phyloP scores from a whole-genome alignment of 2,888 invertebrate genomes.

The Lumbricus terrestris region DNA sequence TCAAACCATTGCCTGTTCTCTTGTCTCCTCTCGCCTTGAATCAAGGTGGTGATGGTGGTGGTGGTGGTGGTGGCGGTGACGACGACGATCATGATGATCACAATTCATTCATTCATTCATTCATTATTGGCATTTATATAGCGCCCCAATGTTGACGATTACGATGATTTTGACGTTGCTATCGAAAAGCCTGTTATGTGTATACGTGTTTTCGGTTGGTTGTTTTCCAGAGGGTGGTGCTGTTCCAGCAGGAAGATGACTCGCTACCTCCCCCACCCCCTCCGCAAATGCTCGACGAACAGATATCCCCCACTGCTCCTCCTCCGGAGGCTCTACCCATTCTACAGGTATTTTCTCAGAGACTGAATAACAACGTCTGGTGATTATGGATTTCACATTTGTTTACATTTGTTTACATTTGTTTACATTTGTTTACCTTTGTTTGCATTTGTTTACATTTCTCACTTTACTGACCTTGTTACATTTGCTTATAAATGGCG shows the following conservation, averaged over 20 bases:
- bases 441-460: neutral
- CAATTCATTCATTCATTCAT: no score
- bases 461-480: no score
- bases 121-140: no score
- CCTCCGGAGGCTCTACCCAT: slow-evolving; percentile 6
- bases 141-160: no score
- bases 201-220: neutral
- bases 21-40: no score
- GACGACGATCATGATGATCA: no score
- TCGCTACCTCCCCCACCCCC: slow-evolving; percentile 27
- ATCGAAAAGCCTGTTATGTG: neutral
- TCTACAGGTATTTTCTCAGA: neutral
- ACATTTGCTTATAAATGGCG: no score
- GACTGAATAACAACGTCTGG: neutral
- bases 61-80: no score
- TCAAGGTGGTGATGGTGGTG: no score
- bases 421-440: neutral
- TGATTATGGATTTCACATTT: neutral
- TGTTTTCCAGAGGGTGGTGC: slow-evolving; percentile 19
- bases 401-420: neutral
- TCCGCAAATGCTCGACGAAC: neutral
- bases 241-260: slow-evolving; percentile 21
- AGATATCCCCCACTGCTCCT: neutral
- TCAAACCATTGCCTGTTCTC: no score
- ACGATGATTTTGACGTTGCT: neutral